Conservation (phyloP, 1,140 invertebrate species). For the Drosophila malerkotliana region DNA sequence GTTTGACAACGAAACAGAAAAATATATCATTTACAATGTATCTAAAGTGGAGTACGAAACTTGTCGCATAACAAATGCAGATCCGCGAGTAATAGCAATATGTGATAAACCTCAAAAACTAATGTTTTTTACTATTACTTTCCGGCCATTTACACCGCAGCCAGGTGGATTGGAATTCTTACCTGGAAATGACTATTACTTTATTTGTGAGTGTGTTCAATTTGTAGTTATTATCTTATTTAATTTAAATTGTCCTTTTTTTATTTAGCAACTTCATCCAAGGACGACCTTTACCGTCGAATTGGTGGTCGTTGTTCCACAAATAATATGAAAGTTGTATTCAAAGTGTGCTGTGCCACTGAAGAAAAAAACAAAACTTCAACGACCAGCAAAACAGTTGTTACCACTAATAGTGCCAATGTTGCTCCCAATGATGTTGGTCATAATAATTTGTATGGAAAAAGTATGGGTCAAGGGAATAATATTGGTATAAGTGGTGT, state of each 20-base stretch:
- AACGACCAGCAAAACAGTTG: conserved; percentile 79
- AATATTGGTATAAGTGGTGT: conserved; percentile 57
- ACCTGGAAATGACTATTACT: conserved; percentile 97
- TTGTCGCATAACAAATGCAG: conserved; percentile 96
- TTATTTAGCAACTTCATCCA: conserved; percentile 91
- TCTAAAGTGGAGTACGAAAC: conserved; percentile 98
- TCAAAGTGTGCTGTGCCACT: conserved; percentile 95
- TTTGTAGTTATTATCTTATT: background rate
- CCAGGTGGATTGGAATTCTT: conserved; percentile 97
- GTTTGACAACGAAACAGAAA: conserved; percentile 95
- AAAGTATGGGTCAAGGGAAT: conserved; percentile 39
- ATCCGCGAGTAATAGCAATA: conserved; percentile 95
- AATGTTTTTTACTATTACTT: conserved; percentile 98
- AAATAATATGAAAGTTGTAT: conserved; percentile 98
- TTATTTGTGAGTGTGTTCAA: conserved; percentile 90
- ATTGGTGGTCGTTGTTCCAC: conserved; percentile 95
- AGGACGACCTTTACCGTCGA: conserved; percentile 94
- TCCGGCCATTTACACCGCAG: conserved; percentile 97
- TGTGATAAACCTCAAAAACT: conserved; percentile 97
- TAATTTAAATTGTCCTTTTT: conserved; percentile 1
- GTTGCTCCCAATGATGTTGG: conserved; percentile 35
- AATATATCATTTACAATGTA: conserved; percentile 98
- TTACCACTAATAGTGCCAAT: conserved; percentile 28
- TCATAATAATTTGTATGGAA: conserved; percentile 33
- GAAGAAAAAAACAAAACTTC: conserved; percentile 85